Evolutionary conservation across 2,113 vertebrate species (phyloP), one percentile per base, ranked within the genome.

Genomic region (Dolichotis patagonum): DNA sequence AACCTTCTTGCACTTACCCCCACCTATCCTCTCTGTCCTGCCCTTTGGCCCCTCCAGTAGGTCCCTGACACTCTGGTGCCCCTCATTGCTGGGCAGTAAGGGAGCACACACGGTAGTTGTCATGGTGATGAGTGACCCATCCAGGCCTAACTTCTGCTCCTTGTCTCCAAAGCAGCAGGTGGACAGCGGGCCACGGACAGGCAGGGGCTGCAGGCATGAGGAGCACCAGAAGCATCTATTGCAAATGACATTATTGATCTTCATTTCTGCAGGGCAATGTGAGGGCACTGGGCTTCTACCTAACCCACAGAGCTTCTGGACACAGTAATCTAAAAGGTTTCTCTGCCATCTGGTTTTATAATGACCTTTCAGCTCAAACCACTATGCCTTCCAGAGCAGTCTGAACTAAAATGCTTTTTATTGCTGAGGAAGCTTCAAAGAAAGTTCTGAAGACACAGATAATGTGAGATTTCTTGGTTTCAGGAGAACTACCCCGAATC

Each of bases 291-390:
- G 32, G 73, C n/a, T 73, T 91, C 92, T 35, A 28, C 67, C n/a
- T 58, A 52, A 88, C 78, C 80, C 93, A 46, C 0, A 0, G 41
- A 82, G 16, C 87, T 96, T 28, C 95, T 82, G 82, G 62, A 90
- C 96, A 91, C 41, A 52, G 63, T 13, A 32, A 73, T 52, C 63
- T 85, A n/a, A 85, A 86, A 85, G 52, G 38, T 52, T 84, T 92
- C 46, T 58, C 19, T 69, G 75, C 90, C 95, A 69, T 90, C 94
- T 96, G 95, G 92, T 71, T 58, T 84, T 91, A 52, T 83, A 86
- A 82, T 87, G 87, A 91, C 35, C 41, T 84, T 97, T 93, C 52
- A 28, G 8, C 62, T 95, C 86, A 84, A 86, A 83, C 43, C 3
- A 6, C 69, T 4, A 38, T 84, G 87, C 16, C 67, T 96, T 90